phyloP scores from a whole-genome alignment of 1,140 invertebrate species.

The Apocrypta bakeri region DNA sequence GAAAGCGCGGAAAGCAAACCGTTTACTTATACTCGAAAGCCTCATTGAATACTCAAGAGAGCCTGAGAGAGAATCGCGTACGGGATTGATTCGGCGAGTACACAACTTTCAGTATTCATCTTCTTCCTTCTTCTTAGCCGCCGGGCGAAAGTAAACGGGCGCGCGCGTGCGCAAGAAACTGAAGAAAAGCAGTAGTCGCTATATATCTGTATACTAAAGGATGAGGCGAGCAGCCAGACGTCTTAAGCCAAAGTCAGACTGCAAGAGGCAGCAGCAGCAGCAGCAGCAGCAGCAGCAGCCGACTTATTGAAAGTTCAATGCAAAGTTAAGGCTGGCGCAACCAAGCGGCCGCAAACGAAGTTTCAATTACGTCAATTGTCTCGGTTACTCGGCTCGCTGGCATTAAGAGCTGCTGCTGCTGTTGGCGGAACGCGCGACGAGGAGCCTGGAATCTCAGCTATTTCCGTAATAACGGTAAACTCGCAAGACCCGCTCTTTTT shows the following conservation, averaged over 20 bases:
- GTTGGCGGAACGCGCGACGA: background rate
- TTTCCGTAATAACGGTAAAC: constrained; percentile 28
- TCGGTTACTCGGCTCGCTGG: constrained; percentile 34
- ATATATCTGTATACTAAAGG: background rate
- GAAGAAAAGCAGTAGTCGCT: background rate
- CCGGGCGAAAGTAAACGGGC: constrained; percentile 2
- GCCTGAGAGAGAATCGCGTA: background rate
- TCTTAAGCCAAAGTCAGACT: constrained; percentile 51
- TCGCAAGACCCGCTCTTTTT: constrained; percentile 3
- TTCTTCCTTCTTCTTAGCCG: background rate
- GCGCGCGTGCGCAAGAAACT: background rate
- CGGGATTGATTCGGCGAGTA: constrained; percentile 28
- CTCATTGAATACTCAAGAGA: constrained; percentile 31
- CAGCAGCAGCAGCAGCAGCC: background rate
- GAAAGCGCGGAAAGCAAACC: background rate
- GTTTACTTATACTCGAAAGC: constrained; percentile 28
- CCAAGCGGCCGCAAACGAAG: constrained; percentile 45
- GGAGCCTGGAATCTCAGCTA: background rate
- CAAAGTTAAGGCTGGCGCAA: constrained; percentile 41
- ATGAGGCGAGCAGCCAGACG: constrained; percentile 16
- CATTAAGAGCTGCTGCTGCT: background rate
- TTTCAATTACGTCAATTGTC: constrained; percentile 56
- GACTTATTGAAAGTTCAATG: constrained; percentile 53
- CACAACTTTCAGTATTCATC: constrained; percentile 36
- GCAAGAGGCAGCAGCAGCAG: constrained; percentile 34